These are phyloP conservation scores for Andrena haemorrhoa DNA, from an alignment of 2,888 invertebrate genomes.

Conservation along the genomic window DNA sequence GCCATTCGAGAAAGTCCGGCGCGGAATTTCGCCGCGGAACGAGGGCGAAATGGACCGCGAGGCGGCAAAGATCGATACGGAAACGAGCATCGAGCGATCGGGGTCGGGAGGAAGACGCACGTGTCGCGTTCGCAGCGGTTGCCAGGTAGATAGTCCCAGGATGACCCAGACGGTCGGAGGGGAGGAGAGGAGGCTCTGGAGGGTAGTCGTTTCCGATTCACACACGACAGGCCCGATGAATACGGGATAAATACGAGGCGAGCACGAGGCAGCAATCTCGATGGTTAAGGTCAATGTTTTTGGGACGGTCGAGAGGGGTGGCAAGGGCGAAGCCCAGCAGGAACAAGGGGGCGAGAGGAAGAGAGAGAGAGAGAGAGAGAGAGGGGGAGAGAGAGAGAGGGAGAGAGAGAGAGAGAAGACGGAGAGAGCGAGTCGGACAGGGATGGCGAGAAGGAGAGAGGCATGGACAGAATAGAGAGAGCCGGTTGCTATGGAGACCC, in stretches of 20 bases:
- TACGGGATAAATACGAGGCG: conserved; percentile 50
- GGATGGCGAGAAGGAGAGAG: conserved; percentile 49
- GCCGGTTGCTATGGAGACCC: conserved; percentile 78
- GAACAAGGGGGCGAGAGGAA: conserved; percentile 29
- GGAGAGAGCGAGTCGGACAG: conserved; percentile 61
- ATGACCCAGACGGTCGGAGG: conserved; percentile 23
- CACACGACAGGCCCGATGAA: conserved; percentile 42
- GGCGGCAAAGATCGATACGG: conserved; percentile 43
- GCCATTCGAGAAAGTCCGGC: neutral
- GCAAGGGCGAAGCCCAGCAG: conserved; percentile 60
- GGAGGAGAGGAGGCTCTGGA: neutral
- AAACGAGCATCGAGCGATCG: conserved; percentile 52
- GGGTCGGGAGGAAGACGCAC: conserved; percentile 41
- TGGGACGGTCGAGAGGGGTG: conserved; percentile 72
- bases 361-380: conserved; percentile 53
- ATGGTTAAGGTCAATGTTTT: conserved; percentile 81
- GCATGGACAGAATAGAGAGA: conserved; percentile 58
- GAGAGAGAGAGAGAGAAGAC: conserved; percentile 59
- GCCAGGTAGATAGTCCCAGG: conserved; percentile 10
- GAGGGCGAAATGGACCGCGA: conserved; percentile 35
- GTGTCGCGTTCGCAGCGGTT: conserved; percentile 51
- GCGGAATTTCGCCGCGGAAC: conserved; percentile 5
- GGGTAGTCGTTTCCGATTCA: conserved; percentile 56
- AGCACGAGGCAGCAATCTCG: conserved; percentile 58
- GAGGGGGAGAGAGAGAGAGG: conserved; percentile 59